These are phyloP conservation scores for Alethe diademata DNA, from an alignment of 2,113 vertebrate genomes.

Conservation along the genomic window DNA sequence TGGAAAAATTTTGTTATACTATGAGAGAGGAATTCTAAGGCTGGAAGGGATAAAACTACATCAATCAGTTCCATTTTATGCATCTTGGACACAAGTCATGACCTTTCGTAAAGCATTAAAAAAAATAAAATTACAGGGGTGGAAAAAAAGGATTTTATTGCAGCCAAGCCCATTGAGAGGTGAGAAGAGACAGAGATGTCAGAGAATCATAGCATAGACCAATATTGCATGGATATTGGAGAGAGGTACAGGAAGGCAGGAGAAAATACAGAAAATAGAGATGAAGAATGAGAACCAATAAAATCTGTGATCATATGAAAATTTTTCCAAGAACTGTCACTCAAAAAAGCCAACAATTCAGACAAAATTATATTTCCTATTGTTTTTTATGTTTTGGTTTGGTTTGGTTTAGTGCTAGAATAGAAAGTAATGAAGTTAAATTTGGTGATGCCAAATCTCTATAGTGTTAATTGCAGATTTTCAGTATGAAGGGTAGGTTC, in stretches of 20 bases:
- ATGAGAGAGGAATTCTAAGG: neutral
- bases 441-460: neutral
- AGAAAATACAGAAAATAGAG: neutral
- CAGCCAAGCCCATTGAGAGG: neutral
- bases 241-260: neutral
- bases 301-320: neutral
- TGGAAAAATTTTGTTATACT: neutral
- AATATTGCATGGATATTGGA: neutral
- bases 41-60: neutral
- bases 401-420: neutral
- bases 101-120: neutral
- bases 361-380: neutral
- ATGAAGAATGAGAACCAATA: neutral
- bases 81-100: neutral
- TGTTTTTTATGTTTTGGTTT: neutral
- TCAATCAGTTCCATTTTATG: neutral
- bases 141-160: neutral
- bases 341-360: neutral
- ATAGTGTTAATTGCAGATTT: neutral
- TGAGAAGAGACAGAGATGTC: neutral
- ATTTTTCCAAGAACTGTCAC: neutral
- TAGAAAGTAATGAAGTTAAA: neutral
- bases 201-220: neutral
- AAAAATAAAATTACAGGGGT: neutral
- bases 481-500: neutral